Base-by-base conservation (phyloP, 1,140 invertebrate genomes). In the Bombus pascuorum region DNA sequence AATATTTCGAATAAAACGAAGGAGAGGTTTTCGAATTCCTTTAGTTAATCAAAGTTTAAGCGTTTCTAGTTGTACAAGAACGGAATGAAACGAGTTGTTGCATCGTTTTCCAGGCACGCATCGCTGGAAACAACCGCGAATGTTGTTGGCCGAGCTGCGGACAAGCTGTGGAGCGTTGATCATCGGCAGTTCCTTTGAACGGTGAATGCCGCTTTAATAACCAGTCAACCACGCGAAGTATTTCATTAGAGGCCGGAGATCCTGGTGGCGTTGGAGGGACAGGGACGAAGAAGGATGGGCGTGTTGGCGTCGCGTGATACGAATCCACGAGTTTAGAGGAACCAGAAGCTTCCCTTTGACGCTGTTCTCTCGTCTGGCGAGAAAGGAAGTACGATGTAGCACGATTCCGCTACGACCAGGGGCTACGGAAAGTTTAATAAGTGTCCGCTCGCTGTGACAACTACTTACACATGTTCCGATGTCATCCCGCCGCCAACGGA, bases 361-460 rank as follows among this genome's bases (percentile, higher is more conserved):
- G 57, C 39, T 2, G 10, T 28, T 42, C 37, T 25, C 65, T 53
- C 22, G n/a, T 59, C 75, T 32, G 65, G 15, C 47, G 65, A 34
- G 62, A 59, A 70, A 37, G 66, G 65, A 68, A 83, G 15, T 34
- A 32, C 25, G 47, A 39, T 32, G 34, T 59, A 53, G 68, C 37
- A 44, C 28, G 18, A 77, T 65, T 44, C 44, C 68, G 15, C 12
- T 25, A 44, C 42, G 44, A 47, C 44, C 59, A 4, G n/a, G 0
- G 72, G 15, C 81, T 65, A 44, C 22, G 42, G 72, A 59, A 79
- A 79, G 37, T 84, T 84, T 79, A 72, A 84, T 84, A 84, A 84
- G 39, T 57, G 47, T 44, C n/a, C 39, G n/a, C 8, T 47, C 1
- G 18, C 22, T n/a, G 82, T 65, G 70, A 71, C 66, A 62, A 84